Evolutionary conservation across 2,888 invertebrate species (phyloP), one percentile per base, ranked within the genome.

Genomic region (Vanessa cardui): DNA sequence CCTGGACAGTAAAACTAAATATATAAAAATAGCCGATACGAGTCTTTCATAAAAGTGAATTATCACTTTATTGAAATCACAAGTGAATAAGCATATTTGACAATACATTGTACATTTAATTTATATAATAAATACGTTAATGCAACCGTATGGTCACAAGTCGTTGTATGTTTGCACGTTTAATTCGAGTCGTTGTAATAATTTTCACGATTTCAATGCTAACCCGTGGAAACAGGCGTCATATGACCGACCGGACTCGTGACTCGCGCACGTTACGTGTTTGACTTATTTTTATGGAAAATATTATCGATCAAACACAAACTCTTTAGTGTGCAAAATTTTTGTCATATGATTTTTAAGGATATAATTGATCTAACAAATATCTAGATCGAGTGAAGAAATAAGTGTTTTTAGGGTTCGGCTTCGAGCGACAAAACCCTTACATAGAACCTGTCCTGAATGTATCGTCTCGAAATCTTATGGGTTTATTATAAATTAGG

Each of bases 141-240:
- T 18, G 16, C 59, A 20, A 33, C 15, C 44, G 54, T 47, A 59
- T 21, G 54, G 9, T 60, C 60, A 54, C 65, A 65, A 60, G 60
- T 60, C 33, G 7, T 52, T 1, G 8, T 56, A 52, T 52, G 54
- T 60, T 60, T 65, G 18, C 47, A 8, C 54, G 39, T 60, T 39
- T 21, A 33, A 47, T 61, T 33, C 33, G 15, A 15, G 12, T 33
- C n/a, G 20, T 4, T 46, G 26, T 21, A 15, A 20, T 61, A 54
- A 66, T 66, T 66, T 54, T 65, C 59, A 60, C 52, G 50, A 8
- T 52, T 20, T 33, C 54, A 61, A 61, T 66, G 60, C 21, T 47
- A 61, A 56, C 18, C 9, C 31, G 15, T 54, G 7, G 39, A 39
- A 39, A 52, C 58, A 9, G 12, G 1, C 39, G 52, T 65, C 65